These are phyloP conservation scores for Drusus annulatus DNA, from an alignment of 1,140 invertebrate genomes.

Conservation along the genomic window DNA sequence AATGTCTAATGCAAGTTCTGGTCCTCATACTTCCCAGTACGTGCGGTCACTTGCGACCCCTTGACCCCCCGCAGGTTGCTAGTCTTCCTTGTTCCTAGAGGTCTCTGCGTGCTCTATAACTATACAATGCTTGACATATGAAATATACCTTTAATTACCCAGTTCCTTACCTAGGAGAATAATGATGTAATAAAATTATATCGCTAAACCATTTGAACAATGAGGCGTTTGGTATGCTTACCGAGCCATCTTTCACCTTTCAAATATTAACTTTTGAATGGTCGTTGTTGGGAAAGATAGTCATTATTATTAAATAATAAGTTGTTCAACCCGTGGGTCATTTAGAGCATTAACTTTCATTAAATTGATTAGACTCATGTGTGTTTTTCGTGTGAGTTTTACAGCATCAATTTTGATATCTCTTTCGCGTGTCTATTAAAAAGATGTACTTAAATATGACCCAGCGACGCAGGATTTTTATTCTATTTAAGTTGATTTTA, in stretches of 20 bases:
- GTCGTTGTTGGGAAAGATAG: no score
- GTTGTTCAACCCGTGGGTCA: no score
- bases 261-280: no score
- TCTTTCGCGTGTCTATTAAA: not conserved
- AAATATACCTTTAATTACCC: constrained; percentile 29
- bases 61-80: not conserved
- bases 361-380: no score
- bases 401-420: not conserved
- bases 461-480: not conserved
- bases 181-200: constrained; percentile 38
- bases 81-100: not conserved
- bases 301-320: no score
- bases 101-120: not conserved
- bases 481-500: constrained; percentile 39
- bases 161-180: constrained; percentile 5
- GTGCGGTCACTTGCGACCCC: not conserved
- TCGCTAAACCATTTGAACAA: constrained; percentile 11
- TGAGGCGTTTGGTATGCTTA: not conserved
- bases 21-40: no score
- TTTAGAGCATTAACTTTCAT: no score
- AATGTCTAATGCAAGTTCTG: no score
- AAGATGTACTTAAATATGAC: not conserved
- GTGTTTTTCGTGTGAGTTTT: no score
- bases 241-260: not conserved
- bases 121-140: constrained; percentile 1